A percentile compares a stretch with the other conserved stretches of the same genome.
phyloP scores from a whole-genome alignment of 2,888 invertebrate genomes.

The Philaethria dido region DNA sequence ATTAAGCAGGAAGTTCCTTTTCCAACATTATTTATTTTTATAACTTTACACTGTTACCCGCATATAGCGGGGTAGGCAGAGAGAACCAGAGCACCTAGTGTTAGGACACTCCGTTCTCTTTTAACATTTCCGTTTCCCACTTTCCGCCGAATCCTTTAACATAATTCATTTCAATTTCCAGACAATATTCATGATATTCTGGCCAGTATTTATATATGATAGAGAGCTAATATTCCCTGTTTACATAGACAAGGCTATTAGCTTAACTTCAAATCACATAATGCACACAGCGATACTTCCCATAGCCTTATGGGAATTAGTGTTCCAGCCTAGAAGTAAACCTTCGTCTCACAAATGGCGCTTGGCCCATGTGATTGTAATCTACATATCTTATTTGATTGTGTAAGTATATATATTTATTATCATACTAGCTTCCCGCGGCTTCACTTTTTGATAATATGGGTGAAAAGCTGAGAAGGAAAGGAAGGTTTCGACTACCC shows the following conservation, averaged over 20 bases:
- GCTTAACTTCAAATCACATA: constrained; percentile 61
- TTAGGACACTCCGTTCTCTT: too few species aligned
- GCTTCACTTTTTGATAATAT: too few species aligned
- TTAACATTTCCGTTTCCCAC: too few species aligned
- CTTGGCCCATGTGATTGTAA: constrained; percentile 48
- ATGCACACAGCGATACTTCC: constrained; percentile 67
- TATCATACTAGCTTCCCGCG: too few species aligned
- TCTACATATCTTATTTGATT: constrained; percentile 53
- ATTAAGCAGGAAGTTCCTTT: too few species aligned
- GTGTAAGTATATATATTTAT: constrained; percentile 61
- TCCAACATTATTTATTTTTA: too few species aligned
- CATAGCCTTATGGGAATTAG: constrained; percentile 59
- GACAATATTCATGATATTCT: constrained; percentile 62
- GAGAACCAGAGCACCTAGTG: too few species aligned
- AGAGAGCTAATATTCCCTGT: constrained; percentile 62
- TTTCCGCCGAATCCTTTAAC: background rate
- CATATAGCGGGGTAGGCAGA: too few species aligned
- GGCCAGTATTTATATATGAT: constrained; percentile 64
- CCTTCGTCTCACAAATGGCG: constrained; percentile 57
- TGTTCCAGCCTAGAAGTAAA: constrained; percentile 53
- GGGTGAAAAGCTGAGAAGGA: too few species aligned
- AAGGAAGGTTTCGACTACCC: too few species aligned
- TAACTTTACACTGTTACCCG: too few species aligned
- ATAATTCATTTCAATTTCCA: too few species aligned
- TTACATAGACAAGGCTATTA: constrained; percentile 59